Base-by-base conservation (phyloP, 2,797 vertebrate genomes). In the Galagoides demidoff region DNA sequence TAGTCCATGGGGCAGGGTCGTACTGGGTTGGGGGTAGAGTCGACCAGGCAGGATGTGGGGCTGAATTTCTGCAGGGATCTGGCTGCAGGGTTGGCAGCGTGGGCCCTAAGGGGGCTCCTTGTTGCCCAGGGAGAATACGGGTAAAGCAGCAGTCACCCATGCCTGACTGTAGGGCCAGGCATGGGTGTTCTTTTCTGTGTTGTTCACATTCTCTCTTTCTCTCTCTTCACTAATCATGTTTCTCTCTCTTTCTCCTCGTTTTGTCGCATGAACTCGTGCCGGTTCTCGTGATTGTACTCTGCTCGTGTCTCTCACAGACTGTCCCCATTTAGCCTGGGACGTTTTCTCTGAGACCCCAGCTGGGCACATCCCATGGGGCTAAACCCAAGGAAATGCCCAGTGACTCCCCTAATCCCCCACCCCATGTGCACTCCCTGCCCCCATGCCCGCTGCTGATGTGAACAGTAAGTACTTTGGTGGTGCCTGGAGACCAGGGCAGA, bases 401-500 rank as follows among this genome's bases (percentile, higher is more conserved):
- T 16, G 16, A 25, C 78, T 45, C 88, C 73, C 96, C 95, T 2
- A n/a, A 52, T 16, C 49, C 64, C 90, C 95, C 81, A 89, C 37
- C 94, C 88, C 14, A 88, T 17, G 66, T 97, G 98, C 96, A 95
- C 98, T 97, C 96, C 97, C 94, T 98, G 96, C 97, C 95, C 96
- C 52, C 92, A 98, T 96, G 93, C 96, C 4, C 96, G 90, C 97
- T 98, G 98, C 98, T 98, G 98, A 98, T 98, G 87, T 96, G 96
- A 98, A 98, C 98, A 98, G 98, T 99, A 99, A 99, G 98, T 98
- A 98, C 97, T 23, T 92, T n/a, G 84, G 97, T 73, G 63, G 96
- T 97, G 96, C 98, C 98, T 96, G 95, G 97, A 92, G 97, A 87
- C 3, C 39, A 55, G 71, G 94, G 61, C 85, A 11, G 82, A 13